Conservation (phyloP, 2,113 vertebrate species). For the Gopherus evgoodei region DNA sequence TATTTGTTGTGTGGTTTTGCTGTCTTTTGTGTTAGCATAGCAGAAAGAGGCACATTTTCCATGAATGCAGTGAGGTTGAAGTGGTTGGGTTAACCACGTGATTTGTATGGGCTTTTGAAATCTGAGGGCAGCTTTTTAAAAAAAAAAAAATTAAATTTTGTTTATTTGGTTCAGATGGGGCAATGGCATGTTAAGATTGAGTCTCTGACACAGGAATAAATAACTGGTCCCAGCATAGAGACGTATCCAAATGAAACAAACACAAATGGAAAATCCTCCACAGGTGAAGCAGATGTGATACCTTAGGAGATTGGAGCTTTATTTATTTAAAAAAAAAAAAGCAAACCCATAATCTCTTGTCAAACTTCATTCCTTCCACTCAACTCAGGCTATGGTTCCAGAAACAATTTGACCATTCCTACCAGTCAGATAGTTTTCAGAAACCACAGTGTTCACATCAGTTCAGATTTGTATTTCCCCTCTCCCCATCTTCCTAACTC, state of each 20-base stretch:
- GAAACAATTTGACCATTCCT: neutral
- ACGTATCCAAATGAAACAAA: neutral
- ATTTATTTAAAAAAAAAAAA: too few species aligned
- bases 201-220: neutral
- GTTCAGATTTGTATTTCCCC: neutral
- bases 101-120: neutral
- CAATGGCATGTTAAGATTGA: neutral
- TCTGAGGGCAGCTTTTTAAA: neutral
- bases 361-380: neutral
- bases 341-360: neutral
- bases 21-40: neutral
- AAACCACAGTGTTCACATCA: neutral
- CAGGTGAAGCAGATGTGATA: neutral
- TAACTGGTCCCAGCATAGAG: neutral
- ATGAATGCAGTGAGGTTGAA: neutral
- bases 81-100: neutral
- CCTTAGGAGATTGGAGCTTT: fast-evolving
- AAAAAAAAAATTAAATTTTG: neutral
- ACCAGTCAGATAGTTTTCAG: neutral
- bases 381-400: neutral
- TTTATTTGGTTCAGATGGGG: neutral
- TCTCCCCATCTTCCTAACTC: neutral
- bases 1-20: neutral
- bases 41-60: neutral
- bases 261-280: neutral